Evolutionary conservation across 2,888 invertebrate genomes (phyloP).

Genomic region (Desoria tigrina): DNA sequence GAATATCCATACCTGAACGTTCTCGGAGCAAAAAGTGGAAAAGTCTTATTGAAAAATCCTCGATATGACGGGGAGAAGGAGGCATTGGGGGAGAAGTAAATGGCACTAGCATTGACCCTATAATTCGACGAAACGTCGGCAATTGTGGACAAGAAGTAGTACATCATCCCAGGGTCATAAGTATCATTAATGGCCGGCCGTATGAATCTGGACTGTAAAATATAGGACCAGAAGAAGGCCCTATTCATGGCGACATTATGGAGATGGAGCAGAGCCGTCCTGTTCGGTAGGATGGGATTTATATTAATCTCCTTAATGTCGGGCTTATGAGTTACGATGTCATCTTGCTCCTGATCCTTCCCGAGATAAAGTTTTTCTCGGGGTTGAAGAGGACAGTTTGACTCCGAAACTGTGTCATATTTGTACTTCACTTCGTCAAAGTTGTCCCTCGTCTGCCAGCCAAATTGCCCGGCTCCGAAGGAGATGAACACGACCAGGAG

Average conservation of each 20-base stretch:
- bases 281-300: constrained; percentile 90
- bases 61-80: constrained; percentile 92
- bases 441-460: constrained; percentile 87
- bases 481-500: constrained; percentile 34
- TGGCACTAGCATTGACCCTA: constrained; percentile 85
- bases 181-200: constrained; percentile 81
- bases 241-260: constrained; percentile 96
- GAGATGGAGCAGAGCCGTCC: constrained; percentile 86
- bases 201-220: constrained; percentile 85
- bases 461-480: constrained; percentile 68
- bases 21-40: constrained; percentile 90
- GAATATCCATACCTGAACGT: constrained; percentile 65
- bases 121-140: constrained; percentile 93
- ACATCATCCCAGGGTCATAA: constrained; percentile 87
- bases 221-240: constrained; percentile 94
- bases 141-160: constrained; percentile 74
- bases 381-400: constrained; percentile 89
- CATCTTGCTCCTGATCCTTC: constrained; percentile 58
- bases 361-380: constrained; percentile 80
- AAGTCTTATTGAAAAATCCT: constrained; percentile 94
- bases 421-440: constrained; percentile 84
- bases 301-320: constrained; percentile 92
- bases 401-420: constrained; percentile 78
- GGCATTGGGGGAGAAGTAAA: constrained; percentile 91
- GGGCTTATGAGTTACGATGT: constrained; percentile 85